A percentile compares a stretch with the other conserved stretches of the same genome.
Evolutionary conservation across 1,140 invertebrate species (phyloP).

Genomic region (Kradibia gibbosae): DNA sequence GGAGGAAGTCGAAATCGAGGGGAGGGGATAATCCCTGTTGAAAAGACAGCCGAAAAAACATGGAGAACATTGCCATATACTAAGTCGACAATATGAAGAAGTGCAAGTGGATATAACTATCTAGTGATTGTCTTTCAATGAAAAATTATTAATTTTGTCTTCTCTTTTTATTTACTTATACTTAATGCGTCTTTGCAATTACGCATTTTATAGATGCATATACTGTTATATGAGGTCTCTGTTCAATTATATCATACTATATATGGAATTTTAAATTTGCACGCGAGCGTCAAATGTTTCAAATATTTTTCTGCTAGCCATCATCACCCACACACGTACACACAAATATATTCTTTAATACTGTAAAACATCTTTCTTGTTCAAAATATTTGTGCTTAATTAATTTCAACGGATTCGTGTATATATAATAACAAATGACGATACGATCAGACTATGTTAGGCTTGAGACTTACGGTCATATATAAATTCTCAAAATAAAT

Average conservation of each 20-base stretch:
- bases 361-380: background rate
- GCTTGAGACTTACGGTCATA: background rate
- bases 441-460: background rate
- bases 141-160: background rate
- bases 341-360: background rate
- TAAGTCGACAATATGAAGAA: background rate
- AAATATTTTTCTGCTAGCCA: background rate
- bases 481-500: background rate
- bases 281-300: background rate
- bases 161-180: background rate
- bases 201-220: too few species aligned
- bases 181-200: background rate
- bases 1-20: conserved; percentile 23
- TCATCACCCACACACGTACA: too few species aligned
- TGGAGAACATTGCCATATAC: background rate
- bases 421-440: background rate
- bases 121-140: background rate
- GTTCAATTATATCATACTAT: background rate
- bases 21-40: conserved; percentile 36
- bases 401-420: background rate
- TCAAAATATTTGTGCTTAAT: background rate
- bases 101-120: background rate
- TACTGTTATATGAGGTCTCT: background rate
- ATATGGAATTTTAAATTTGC: conserved; percentile 1
- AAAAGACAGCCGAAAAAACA: conserved; percentile 24